phyloP scores from a whole-genome alignment of 2,797 vertebrate species.

The Acanthurus lineatus region DNA sequence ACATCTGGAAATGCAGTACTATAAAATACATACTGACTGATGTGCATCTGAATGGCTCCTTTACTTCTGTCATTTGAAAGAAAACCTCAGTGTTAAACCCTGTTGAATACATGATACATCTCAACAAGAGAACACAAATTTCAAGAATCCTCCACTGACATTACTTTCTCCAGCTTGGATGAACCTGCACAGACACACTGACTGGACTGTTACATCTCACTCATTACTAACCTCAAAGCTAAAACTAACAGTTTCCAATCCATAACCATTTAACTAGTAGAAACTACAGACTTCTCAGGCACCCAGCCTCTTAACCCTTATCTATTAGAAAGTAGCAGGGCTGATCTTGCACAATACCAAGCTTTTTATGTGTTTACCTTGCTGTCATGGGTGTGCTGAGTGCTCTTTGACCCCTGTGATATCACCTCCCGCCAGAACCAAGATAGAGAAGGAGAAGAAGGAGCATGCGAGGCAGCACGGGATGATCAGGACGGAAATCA shows the following conservation, averaged over 20 bases:
- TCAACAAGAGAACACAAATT: background rate
- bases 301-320: background rate
- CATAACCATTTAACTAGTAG: background rate
- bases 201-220: background rate
- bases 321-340: constrained; percentile 12
- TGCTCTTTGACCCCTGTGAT: constrained; percentile 26
- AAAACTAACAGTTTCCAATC: background rate
- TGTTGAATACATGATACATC: background rate
- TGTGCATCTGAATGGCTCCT: background rate
- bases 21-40: background rate
- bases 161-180: background rate
- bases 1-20: constrained; percentile 3
- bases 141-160: background rate
- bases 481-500: constrained; percentile 97
- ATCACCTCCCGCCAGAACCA: constrained; percentile 76
- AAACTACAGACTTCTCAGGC: background rate
- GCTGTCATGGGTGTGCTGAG: background rate
- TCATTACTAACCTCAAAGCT: background rate
- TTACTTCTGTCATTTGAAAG: background rate
- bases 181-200: background rate
- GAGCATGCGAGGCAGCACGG: constrained; percentile 96
- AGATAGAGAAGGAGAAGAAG: constrained; percentile 97
- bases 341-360: constrained; percentile 50
- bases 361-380: background rate
- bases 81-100: background rate